A percentile compares a stretch with the other conserved stretches of the same genome.
phyloP scores from a whole-genome alignment of 1,140 invertebrate genomes.

The Heliconius melpomene region DNA sequence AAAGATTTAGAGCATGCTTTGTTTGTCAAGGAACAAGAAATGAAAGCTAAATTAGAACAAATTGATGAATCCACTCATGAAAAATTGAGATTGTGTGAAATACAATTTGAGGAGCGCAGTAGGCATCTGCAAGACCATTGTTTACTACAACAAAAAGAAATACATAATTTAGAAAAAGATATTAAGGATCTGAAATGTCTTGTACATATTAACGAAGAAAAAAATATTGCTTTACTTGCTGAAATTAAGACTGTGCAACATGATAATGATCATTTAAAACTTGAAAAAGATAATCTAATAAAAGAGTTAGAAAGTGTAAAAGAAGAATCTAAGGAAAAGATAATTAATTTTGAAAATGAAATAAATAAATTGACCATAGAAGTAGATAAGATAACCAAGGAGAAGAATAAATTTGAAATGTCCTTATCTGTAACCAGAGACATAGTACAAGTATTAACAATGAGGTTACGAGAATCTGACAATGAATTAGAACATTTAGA shows the following conservation, averaged over 20 bases:
- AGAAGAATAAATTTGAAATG: conserved; percentile 77
- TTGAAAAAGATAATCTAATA: conserved; percentile 50
- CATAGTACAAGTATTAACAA: conserved; percentile 74
- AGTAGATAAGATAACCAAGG: conserved; percentile 67
- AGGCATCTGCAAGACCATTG: conserved; percentile 67
- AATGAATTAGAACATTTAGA: conserved; percentile 74
- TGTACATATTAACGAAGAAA: conserved; percentile 55
- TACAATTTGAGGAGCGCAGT: conserved; percentile 76
- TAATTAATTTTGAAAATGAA: conserved; percentile 70
- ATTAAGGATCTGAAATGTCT: conserved; percentile 63
- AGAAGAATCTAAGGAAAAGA: conserved; percentile 64
- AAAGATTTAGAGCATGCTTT: conserved; percentile 62
- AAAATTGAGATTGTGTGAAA: conserved; percentile 75
- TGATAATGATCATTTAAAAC: conserved; percentile 53
- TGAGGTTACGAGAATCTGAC: conserved; percentile 74
- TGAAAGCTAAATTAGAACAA: conserved; percentile 75
- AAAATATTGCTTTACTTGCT: conserved; percentile 52
- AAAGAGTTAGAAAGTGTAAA: conserved; percentile 59
- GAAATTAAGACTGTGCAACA: conserved; percentile 58
- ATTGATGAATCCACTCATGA: conserved; percentile 72
- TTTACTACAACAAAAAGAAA: conserved; percentile 58
- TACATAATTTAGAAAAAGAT: conserved; percentile 63
- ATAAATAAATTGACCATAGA: conserved; percentile 70
- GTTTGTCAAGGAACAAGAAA: conserved; percentile 63
- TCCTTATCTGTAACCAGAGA: conserved; percentile 75